Percentiles rank a stretch among this genome's conserved stretches.
phyloP scores from a whole-genome alignment of 2,888 invertebrate species.

The Taphrorychus bicolor region DNA sequence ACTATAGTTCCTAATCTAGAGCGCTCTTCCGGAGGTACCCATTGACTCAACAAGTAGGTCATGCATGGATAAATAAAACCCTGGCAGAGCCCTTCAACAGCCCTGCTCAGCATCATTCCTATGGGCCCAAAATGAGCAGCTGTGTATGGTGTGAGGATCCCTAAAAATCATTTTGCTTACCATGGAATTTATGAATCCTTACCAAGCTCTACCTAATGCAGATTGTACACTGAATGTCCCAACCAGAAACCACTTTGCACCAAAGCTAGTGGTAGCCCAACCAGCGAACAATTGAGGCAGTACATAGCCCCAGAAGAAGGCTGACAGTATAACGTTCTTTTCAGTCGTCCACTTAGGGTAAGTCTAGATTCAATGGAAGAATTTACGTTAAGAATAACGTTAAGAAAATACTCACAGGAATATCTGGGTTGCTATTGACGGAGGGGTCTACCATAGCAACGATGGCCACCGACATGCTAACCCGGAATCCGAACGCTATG shows the following conservation, averaged over 20 bases:
- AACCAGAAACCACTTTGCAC: conserved; percentile 74
- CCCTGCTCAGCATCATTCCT: conserved; percentile 69
- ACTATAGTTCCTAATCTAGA: conserved; percentile 72
- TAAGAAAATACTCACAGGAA: conserved; percentile 55
- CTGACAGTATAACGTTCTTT: conserved; percentile 68
- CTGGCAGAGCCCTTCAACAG: conserved; percentile 77
- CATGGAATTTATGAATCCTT: conserved; percentile 6
- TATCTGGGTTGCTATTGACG: conserved; percentile 53
- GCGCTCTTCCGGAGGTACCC: conserved; percentile 76
- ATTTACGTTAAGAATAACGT: background rate
- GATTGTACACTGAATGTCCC: conserved; percentile 58
- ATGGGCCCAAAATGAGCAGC: conserved; percentile 70
- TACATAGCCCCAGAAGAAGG: conserved; percentile 84
- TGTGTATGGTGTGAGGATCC: conserved; percentile 71
- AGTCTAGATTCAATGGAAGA: conserved; percentile 35
- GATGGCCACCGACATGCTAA: conserved; percentile 72
- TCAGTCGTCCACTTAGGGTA: conserved; percentile 64
- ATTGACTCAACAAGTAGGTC: conserved; percentile 77
- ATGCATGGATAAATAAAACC: conserved; percentile 76
- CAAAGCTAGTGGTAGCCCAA: conserved; percentile 74
- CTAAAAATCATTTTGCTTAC: background rate
- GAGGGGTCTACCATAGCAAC: conserved; percentile 73
- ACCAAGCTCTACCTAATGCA: conserved; percentile 47
- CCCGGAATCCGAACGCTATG: conserved; percentile 68
- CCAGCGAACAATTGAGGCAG: conserved; percentile 76